Evolutionary conservation across 2,113 vertebrate species (phyloP).

Genomic region (Prietella phreatophila): DNA sequence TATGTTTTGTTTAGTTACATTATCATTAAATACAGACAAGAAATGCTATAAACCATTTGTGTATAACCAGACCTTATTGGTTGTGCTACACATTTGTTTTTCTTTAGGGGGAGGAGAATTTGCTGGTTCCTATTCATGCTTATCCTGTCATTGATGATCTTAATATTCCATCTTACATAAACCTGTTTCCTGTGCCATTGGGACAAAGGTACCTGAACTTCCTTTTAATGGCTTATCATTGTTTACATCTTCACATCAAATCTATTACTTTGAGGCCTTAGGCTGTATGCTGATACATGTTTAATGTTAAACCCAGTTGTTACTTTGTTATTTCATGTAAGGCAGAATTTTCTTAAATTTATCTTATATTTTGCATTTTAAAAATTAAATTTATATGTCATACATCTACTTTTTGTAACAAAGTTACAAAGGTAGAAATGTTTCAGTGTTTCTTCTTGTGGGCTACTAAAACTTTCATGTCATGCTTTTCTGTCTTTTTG

Average conservation of each 20-base stretch:
- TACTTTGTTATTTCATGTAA: background rate
- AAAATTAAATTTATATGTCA: background rate
- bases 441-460: too few species aligned
- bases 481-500: slow-evolving; percentile 8
- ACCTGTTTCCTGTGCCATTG: slow-evolving; percentile 77
- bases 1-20: background rate
- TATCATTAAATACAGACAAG: background rate
- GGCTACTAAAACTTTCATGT: background rate
- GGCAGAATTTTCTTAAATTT: background rate
- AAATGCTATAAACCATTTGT: background rate
- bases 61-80: background rate
- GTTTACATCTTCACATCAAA: background rate
- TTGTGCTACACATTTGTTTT: slow-evolving; percentile 30
- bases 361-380: background rate
- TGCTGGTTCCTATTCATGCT: slow-evolving; percentile 85
- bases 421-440: too few species aligned
- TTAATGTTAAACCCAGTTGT: background rate
- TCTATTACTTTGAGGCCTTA: background rate
- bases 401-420: too few species aligned
- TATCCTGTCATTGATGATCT: slow-evolving; percentile 84
- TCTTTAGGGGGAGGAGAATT: slow-evolving; percentile 83
- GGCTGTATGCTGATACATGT: background rate
- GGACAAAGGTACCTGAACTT: slow-evolving; percentile 78
- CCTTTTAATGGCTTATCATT: background rate
- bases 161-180: slow-evolving; percentile 83